Evolutionary conservation across 2,797 vertebrate genomes (phyloP), one percentile per base, ranked within the genome.

Genomic region (Gymnopithys bicolor): DNA sequence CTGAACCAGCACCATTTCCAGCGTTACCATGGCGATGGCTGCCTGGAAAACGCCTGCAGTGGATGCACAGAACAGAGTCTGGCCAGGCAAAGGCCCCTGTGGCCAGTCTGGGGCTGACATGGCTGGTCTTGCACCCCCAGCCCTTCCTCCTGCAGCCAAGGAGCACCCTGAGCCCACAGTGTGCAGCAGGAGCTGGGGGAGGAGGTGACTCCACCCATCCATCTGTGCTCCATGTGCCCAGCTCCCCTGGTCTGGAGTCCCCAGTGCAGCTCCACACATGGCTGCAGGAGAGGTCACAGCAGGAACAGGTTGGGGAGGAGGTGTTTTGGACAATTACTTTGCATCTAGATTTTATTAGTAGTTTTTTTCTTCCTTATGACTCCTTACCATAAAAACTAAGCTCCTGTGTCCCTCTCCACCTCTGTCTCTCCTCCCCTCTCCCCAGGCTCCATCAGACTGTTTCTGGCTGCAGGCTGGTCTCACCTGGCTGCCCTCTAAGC

Each of bases 1-100:
- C 89, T 18, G 32, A 89, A 59, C 9, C 74, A 41, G 68, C 92
- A 58, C 59, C 81, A 87, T 89, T 82, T 81, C 48, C 79, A 89
- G 79, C 0, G 91, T 96, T 96, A 14, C 96, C 95, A 93, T 96
- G 95, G 95, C 2, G 1, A 96, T 73, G 60, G 48, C 52, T 74
- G 67, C 52, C 81, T 89, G 39, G 9, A 7, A 58, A 58, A 73
- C 2, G 11, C 0, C 0, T 19, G 73, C 55, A 39, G 3, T 25
- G 59, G 78, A 43, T 63, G 71, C 35, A 15, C 23, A 19, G 5
- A 62, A 49, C 11, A n/a, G 68, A 59, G 84, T 13, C 73, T 46
- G 37, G 56, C 19, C 71, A 56, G 69, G 33, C 32, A 70, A 32
- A 62, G 43, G 52, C 9, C 24, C 13, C 66, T 6, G 9, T 9